Evolutionary conservation across 92 coral and sea anemone genomes (phyloP).

Genomic region (Umimayanthus chanpuru): DNA sequence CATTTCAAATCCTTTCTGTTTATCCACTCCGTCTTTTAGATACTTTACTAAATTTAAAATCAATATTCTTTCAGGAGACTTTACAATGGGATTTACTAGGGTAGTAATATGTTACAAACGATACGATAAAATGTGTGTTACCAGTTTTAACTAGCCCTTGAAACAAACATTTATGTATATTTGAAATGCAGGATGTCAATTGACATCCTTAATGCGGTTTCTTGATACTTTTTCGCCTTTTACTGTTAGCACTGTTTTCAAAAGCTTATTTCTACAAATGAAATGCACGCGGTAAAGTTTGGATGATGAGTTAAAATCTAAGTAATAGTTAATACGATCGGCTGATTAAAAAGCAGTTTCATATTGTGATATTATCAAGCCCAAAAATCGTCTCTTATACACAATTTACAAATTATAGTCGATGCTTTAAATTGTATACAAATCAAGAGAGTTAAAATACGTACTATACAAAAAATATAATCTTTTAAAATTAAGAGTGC

Average conservation of each 20-base stretch:
- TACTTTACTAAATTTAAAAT: background rate
- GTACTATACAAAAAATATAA: too few relatives aligned
- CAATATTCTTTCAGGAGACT: background rate
- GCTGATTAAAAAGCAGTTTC: too few relatives aligned
- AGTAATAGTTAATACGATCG: too few relatives aligned
- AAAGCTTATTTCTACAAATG: background rate
- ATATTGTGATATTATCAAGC: too few relatives aligned
- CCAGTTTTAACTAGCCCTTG: background rate
- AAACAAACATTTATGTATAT: background rate
- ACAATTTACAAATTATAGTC: too few relatives aligned
- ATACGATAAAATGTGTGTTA: background rate
- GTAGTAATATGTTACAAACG: background rate
- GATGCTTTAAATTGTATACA: too few relatives aligned
- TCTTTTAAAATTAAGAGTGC: too few relatives aligned
- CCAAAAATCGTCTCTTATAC: too few relatives aligned
- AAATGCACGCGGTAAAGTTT: too few relatives aligned
- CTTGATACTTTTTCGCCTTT: background rate
- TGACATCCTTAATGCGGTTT: background rate
- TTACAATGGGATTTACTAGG: background rate
- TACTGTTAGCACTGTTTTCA: background rate
- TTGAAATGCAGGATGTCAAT: background rate
- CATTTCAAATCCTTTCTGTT: background rate
- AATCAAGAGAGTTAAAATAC: too few relatives aligned
- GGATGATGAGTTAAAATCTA: background rate
- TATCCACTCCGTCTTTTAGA: background rate